Percentiles rank a stretch among this genome's conserved stretches.
Conservation (phyloP, 2,113 vertebrate species). For the Gnathonemus longibarbis region DNA sequence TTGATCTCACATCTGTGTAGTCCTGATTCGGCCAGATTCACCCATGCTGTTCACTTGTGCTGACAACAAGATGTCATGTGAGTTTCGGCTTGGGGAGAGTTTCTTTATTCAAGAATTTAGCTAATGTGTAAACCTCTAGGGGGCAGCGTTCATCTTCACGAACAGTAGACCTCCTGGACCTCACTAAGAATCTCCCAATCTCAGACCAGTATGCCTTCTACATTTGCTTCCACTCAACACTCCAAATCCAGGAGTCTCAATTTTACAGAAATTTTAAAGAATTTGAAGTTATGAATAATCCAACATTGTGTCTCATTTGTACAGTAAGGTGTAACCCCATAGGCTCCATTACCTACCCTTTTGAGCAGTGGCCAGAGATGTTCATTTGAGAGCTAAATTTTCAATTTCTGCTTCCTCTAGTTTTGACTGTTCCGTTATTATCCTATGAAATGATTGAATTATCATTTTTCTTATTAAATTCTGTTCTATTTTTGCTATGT, state of each 20-base stretch:
- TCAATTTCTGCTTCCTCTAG: neutral
- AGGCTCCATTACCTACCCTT: neutral
- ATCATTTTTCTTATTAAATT: neutral
- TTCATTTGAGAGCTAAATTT: neutral
- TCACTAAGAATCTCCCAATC: neutral
- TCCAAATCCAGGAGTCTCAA: neutral
- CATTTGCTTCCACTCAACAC: neutral
- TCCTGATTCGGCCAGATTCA: neutral
- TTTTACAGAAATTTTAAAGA: neutral
- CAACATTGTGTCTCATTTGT: neutral
- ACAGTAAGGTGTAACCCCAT: neutral
- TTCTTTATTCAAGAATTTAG: neutral
- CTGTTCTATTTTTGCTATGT: neutral
- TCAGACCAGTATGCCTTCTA: neutral
- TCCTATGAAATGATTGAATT: neutral
- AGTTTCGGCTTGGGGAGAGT: neutral
- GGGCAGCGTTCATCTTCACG: neutral
- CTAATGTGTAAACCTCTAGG: conserved; percentile 4
- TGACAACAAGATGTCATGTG: neutral
- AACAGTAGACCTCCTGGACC: neutral
- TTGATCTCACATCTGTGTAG: neutral
- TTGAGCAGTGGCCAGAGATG: neutral
- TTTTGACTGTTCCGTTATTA: neutral
- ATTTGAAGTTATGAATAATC: neutral
- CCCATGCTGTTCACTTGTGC: neutral